A percentile compares a stretch with the other conserved stretches of the same genome.
Evolutionary conservation across 92 coral and sea anemone species (phyloP).

Genomic region (Pocillopora meandrina): DNA sequence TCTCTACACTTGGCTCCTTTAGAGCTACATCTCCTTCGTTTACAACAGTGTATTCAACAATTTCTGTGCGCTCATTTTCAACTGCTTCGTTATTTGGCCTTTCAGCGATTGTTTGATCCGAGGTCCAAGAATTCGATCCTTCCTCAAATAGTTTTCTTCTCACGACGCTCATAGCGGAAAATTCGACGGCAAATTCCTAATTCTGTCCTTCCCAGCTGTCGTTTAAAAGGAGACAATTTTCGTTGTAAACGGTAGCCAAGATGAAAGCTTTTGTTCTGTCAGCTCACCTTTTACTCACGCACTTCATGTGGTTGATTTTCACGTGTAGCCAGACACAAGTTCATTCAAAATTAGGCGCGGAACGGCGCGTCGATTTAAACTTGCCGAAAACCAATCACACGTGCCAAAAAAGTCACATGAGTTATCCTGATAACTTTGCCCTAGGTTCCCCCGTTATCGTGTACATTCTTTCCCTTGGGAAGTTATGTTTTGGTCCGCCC

Average conservation of each 20-base stretch:
- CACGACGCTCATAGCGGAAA: constrained; percentile 37
- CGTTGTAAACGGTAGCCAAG: constrained; percentile 26
- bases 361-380: constrained; percentile 47
- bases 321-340: constrained; percentile 42
- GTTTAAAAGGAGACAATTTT: constrained; percentile 16
- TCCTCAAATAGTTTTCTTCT: constrained; percentile 46
- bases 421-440: background rate
- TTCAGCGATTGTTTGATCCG: constrained; percentile 43
- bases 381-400: constrained; percentile 36
- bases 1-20: constrained; percentile 32
- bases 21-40: constrained; percentile 33
- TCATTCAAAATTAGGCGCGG: constrained; percentile 70
- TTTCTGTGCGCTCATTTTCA: constrained; percentile 28
- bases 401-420: constrained; percentile 26
- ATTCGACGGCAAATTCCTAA: constrained; percentile 28
- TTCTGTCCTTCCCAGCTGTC: constrained; percentile 34
- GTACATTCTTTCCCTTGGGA: too few relatives aligned
- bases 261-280: constrained; percentile 34
- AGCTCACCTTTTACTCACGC: constrained; percentile 44
- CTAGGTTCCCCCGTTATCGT: background rate
- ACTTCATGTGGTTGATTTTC: constrained; percentile 9
- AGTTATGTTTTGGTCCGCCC: too few relatives aligned
- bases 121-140: constrained; percentile 42
- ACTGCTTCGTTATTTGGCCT: constrained; percentile 28
- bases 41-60: constrained; percentile 39